Conservation (phyloP, 2,888 invertebrate genomes). For the Bombylius discolor region DNA sequence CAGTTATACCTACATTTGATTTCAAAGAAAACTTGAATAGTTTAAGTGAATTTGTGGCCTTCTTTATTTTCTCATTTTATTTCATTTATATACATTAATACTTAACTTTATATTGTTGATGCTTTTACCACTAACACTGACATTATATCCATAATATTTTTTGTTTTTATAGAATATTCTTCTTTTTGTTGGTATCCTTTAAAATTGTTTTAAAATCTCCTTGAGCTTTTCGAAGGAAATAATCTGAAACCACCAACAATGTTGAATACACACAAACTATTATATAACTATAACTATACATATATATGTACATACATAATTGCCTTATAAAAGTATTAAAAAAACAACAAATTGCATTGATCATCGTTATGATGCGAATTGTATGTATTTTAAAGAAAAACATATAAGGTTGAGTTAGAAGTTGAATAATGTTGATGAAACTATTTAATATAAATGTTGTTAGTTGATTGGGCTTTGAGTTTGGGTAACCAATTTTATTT, state of each 20-base stretch:
- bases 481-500: no score
- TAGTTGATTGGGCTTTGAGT: no score
- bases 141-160: not conserved
- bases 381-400: no score
- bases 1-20: not conserved
- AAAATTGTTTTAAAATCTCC: not conserved
- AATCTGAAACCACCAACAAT: not conserved
- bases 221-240: not conserved
- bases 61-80: conserved; percentile 1
- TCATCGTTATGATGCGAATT: no score
- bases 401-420: no score
- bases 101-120: no score
- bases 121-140: not conserved
- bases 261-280: not conserved
- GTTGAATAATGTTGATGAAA: no score
- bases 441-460: no score
- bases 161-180: not conserved
- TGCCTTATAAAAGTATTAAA: no score
- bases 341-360: no score
- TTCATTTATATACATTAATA: not conserved
- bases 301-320: no score
- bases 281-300: no score
- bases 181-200: not conserved
- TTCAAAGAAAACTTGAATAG: conserved; percentile 4
- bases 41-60: conserved; percentile 6